Evolutionary conservation across 1,140 invertebrate genomes (phyloP).

Genomic region (Sarcophaga peregrina): DNA sequence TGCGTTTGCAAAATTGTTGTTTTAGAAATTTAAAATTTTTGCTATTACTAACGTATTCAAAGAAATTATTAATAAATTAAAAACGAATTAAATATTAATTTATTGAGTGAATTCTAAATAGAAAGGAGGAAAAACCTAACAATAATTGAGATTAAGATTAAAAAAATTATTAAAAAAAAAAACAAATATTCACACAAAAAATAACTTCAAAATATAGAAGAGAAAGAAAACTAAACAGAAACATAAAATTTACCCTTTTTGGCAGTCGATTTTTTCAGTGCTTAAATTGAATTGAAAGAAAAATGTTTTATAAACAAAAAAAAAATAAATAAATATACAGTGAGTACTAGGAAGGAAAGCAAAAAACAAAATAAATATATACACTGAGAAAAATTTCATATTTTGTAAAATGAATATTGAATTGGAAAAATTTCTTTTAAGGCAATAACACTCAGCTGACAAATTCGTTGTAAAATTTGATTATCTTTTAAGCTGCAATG

Average conservation of each 20-base stretch:
- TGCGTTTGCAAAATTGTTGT: background rate
- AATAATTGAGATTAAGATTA: too few relatives aligned
- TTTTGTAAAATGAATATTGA: background rate
- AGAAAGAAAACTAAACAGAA: constrained; percentile 16
- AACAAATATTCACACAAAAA: background rate
- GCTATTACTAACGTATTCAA: too few relatives aligned
- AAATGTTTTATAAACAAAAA: background rate
- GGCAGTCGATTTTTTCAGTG: constrained; percentile 46
- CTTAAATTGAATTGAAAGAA: constrained; percentile 23
- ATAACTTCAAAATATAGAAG: background rate
- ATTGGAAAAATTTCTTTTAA: background rate
- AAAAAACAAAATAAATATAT: constrained; percentile 15
- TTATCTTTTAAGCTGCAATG: background rate
- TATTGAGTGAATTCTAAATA: background rate
- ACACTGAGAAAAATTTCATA: constrained; percentile 12
- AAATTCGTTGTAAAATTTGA: background rate
- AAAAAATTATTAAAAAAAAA: too few relatives aligned
- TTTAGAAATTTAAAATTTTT: background rate
- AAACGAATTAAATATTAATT: too few relatives aligned
- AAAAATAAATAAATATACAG: background rate
- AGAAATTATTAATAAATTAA: too few relatives aligned
- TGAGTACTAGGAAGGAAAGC: constrained; percentile 6
- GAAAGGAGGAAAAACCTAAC: background rate
- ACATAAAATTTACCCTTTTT: constrained; percentile 53
- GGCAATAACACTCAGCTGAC: background rate